These are phyloP conservation scores for Mesitornis unicolor DNA, from an alignment of 2,113 vertebrate genomes.

Conservation along the genomic window DNA sequence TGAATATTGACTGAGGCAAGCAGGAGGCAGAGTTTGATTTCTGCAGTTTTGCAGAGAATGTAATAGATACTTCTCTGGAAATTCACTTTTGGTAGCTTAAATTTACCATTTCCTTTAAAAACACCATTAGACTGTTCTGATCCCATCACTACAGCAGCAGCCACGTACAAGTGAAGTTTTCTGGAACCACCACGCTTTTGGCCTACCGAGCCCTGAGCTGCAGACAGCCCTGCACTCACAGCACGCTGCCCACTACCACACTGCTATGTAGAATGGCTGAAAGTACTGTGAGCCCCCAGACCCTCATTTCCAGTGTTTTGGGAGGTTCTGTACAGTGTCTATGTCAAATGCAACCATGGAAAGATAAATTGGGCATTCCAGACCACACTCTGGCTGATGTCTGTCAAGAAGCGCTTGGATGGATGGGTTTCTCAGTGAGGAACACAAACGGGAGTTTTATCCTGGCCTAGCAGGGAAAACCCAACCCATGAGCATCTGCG, in stretches of 20 bases:
- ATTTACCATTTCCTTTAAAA: background rate
- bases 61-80: background rate
- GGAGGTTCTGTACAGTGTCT: background rate
- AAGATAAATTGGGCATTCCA: background rate
- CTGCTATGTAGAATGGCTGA: background rate
- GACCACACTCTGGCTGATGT: background rate
- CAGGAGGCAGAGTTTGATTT: constrained; percentile 7
- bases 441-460: background rate
- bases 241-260: background rate
- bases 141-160: background rate
- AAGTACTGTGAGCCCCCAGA: background rate
- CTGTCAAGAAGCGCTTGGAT: background rate
- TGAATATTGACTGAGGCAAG: constrained; percentile 31
- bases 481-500: background rate
- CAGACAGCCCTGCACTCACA: background rate
- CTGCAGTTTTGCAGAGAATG: background rate
- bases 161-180: background rate
- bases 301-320: background rate
- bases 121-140: background rate
- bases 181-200: background rate
- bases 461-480: background rate
- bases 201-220: background rate
- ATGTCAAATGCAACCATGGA: background rate
- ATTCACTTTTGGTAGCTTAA: background rate
- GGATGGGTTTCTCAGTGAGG: background rate